These are phyloP conservation scores for Phymatocera aterrima DNA, from an alignment of 2,888 invertebrate species.

Conservation along the genomic window DNA sequence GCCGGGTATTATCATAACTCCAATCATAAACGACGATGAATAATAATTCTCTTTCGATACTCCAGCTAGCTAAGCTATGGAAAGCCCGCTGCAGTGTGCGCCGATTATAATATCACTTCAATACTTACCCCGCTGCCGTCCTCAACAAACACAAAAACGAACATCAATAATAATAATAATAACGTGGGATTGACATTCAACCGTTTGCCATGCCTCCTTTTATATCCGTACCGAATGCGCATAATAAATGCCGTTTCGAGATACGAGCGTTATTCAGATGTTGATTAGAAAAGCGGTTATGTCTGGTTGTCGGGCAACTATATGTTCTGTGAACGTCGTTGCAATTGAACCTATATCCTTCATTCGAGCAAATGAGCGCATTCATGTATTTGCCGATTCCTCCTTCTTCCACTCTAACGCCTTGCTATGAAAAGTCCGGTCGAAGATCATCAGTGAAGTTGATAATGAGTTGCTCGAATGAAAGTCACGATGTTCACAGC, in stretches of 20 bases:
- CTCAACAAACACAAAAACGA: conserved; percentile 13
- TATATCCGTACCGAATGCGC: not conserved
- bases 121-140: not conserved
- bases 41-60: not conserved
- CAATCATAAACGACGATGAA: not conserved
- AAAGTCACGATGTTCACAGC: too few species aligned
- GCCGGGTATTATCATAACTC: not conserved
- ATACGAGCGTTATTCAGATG: not conserved
- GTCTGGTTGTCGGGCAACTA: conserved; percentile 15
- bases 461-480: too few species aligned
- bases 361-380: too few species aligned
- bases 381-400: too few species aligned
- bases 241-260: not conserved
- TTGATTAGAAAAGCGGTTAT: conserved; percentile 32
- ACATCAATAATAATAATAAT: conserved; percentile 7
- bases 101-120: not conserved
- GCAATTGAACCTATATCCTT: not conserved
- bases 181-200: conserved; percentile 6
- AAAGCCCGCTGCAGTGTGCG: not conserved
- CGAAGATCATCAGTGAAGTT: too few species aligned
- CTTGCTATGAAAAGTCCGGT: too few species aligned
- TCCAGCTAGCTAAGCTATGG: not conserved
- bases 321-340: not conserved
- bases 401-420: too few species aligned
- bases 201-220: conserved; percentile 7